phyloP scores from a whole-genome alignment of 1,140 invertebrate species.

The Diorhabda carinulata region DNA sequence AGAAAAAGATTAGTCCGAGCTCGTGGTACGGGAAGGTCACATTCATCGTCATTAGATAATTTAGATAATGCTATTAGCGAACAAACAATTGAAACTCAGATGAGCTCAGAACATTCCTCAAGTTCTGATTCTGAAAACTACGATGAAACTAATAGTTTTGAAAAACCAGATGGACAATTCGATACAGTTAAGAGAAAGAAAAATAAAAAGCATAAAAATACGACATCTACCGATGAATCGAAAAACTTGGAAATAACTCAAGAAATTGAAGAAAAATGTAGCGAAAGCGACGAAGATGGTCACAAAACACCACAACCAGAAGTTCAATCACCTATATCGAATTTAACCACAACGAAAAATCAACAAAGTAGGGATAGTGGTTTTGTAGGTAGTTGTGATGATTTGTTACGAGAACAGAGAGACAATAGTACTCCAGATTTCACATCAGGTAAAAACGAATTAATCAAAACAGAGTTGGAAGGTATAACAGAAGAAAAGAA shows the following conservation, averaged over 20 bases:
- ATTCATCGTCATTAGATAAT: constrained; percentile 76
- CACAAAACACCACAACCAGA: constrained; percentile 62
- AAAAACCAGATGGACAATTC: constrained; percentile 68
- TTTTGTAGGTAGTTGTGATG: constrained; percentile 83
- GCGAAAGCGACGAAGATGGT: constrained; percentile 50
- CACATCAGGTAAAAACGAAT: constrained; percentile 49
- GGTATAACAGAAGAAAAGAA: constrained; percentile 49
- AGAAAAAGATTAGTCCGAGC: constrained; percentile 74
- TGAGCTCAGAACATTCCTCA: constrained; percentile 62
- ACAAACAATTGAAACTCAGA: constrained; percentile 47
- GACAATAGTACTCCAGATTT: constrained; percentile 34
- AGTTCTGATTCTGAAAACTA: constrained; percentile 73
- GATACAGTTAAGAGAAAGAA: constrained; percentile 83
- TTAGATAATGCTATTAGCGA: constrained; percentile 55
- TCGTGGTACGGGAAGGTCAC: constrained; percentile 72
- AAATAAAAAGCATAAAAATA: constrained; percentile 55
- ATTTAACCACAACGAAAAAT: constrained; percentile 57
- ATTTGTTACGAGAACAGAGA: constrained; percentile 66
- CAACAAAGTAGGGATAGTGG: constrained; percentile 82
- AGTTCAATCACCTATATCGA: constrained; percentile 51
- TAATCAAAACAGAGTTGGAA: constrained; percentile 53
- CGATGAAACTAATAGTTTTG: constrained; percentile 64
- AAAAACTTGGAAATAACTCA: constrained; percentile 55
- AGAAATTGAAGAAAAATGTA: constrained; percentile 45
- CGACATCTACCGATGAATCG: constrained; percentile 46